Evolutionary conservation across 2,888 invertebrate genomes (phyloP).

Genomic region (Himalopsyche japonica): DNA sequence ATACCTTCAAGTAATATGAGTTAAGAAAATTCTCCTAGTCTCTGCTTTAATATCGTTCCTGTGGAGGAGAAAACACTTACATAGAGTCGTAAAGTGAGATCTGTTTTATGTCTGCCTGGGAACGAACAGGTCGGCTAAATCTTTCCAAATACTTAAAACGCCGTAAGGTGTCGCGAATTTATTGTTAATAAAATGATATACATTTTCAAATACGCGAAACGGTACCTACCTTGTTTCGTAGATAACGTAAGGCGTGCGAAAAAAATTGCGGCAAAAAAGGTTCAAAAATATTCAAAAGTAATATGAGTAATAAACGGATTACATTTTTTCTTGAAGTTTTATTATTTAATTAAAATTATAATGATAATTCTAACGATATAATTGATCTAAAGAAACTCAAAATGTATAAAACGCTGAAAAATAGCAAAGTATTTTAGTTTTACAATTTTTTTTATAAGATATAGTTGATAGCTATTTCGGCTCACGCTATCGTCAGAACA

Average conservation of each 20-base stretch:
- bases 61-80: slow-evolving; percentile 15
- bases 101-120: slow-evolving; percentile 26
- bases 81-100: slow-evolving; percentile 20
- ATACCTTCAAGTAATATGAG: not conserved
- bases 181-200: slow-evolving; percentile 35
- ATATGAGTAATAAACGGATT: too few species aligned
- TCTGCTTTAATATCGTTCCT: slow-evolving; percentile 15
- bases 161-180: slow-evolving; percentile 28
- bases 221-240: not conserved
- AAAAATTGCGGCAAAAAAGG: too few species aligned
- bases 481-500: too few species aligned
- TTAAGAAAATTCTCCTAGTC: slow-evolving; percentile 21
- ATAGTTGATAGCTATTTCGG: too few species aligned
- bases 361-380: too few species aligned
- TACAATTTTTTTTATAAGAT: too few species aligned
- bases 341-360: too few species aligned
- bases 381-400: too few species aligned
- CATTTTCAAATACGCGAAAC: not conserved
- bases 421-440: too few species aligned
- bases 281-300: too few species aligned
- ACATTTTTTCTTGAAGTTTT: too few species aligned
- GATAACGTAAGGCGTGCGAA: not conserved
- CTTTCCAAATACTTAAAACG: slow-evolving; percentile 26
- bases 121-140: slow-evolving; percentile 12
- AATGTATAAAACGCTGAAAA: too few species aligned